These are phyloP conservation scores for Cygnus olor DNA, from an alignment of 2,797 vertebrate genomes.

Conservation along the genomic window DNA sequence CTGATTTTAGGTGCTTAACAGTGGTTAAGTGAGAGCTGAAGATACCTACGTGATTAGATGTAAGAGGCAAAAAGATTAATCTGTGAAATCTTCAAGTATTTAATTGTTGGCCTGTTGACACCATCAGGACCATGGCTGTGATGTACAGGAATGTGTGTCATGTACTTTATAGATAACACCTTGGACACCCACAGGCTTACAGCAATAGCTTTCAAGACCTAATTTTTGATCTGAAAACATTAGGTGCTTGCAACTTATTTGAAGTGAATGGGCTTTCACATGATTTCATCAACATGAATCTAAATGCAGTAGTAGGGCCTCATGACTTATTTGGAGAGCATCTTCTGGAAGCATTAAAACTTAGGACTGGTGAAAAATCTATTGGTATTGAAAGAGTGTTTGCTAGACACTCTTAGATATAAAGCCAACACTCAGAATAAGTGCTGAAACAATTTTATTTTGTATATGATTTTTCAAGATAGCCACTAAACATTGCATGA, in stretches of 20 bases:
- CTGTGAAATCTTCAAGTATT: not conserved
- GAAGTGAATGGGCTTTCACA: not conserved
- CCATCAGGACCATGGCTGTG: not conserved
- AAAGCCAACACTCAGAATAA: not conserved
- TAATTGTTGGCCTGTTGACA: not conserved
- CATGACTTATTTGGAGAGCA: not conserved
- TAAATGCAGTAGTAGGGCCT: not conserved
- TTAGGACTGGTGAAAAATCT: not conserved
- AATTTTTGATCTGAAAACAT: not conserved
- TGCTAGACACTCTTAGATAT: not conserved
- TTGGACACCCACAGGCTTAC: not conserved
- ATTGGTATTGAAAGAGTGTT: not conserved
- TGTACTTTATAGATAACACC: not conserved
- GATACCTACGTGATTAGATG: not conserved
- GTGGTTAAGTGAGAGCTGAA: not conserved
- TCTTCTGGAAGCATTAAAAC: slow-evolving; percentile 1
- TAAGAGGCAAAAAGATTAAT: not conserved
- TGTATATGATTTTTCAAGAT: slow-evolving; percentile 24
- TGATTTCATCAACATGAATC: not conserved
- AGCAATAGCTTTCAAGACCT: not conserved
- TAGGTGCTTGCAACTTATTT: not conserved
- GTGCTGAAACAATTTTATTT: slow-evolving; percentile 1
- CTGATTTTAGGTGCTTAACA: not conserved
- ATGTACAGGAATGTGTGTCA: not conserved
- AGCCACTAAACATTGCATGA: not conserved